These are phyloP conservation scores for Boloria selene DNA, from an alignment of 2,888 invertebrate genomes.

Conservation along the genomic window DNA sequence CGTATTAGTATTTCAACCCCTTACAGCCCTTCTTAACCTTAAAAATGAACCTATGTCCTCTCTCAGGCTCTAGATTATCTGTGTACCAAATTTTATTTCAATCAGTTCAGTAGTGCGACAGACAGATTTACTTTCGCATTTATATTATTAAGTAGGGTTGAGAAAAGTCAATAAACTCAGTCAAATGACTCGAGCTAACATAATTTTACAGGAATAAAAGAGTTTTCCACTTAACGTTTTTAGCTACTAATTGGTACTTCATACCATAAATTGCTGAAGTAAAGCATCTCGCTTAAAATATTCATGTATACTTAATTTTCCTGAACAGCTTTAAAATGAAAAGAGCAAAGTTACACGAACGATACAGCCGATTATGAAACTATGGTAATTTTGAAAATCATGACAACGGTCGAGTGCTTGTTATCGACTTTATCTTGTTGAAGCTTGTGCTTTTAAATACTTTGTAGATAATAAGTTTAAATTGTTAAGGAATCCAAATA, in stretches of 20 bases:
- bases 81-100: too few relatives aligned
- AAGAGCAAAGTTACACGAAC: slow-evolving; percentile 6
- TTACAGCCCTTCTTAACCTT: too few relatives aligned
- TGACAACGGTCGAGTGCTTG: background rate
- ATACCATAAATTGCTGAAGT: background rate
- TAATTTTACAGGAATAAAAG: background rate
- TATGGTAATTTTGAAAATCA: background rate
- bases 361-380: background rate
- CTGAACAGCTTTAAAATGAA: slow-evolving; percentile 12
- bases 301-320: slow-evolving; percentile 4
- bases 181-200: background rate
- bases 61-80: too few relatives aligned
- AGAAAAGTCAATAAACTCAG: too few relatives aligned
- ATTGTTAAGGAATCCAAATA: too few relatives aligned
- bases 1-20: too few relatives aligned
- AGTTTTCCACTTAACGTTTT: background rate
- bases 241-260: background rate
- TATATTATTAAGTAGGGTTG: too few relatives aligned
- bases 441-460: too few relatives aligned
- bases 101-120: too few relatives aligned
- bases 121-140: too few relatives aligned
- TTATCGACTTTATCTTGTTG: background rate
- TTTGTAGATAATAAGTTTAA: too few relatives aligned
- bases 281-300: background rate
- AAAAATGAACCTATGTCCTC: too few relatives aligned